Conservation (phyloP, 2,888 invertebrate genomes). For the Ypsolopha scabrella region DNA sequence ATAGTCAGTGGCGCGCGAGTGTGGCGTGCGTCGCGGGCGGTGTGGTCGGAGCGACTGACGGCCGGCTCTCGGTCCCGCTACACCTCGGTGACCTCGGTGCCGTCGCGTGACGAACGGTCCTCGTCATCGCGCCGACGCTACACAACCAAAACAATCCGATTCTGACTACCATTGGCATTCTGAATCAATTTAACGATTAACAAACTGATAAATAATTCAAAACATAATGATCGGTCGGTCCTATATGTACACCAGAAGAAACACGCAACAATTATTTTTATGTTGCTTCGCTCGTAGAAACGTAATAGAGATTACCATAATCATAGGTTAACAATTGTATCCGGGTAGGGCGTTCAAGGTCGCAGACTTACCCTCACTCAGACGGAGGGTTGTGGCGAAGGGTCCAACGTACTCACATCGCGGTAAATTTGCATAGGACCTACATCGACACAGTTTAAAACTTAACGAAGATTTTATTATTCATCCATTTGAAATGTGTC, state of each 20-base stretch:
- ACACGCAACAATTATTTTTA: not conserved
- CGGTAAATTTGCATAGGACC: too few relatives aligned
- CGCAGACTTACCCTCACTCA: conserved; percentile 41
- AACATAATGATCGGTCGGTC: not conserved
- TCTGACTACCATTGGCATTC: not conserved
- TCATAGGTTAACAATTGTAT: not conserved
- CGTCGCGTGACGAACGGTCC: conserved; percentile 4
- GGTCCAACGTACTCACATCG: conserved; percentile 18
- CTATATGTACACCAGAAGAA: not conserved
- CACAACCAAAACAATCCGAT: conserved; percentile 24
- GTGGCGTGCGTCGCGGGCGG: conserved; percentile 22
- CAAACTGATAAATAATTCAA: not conserved
- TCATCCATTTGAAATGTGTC: too few relatives aligned
- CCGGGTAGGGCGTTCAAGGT: conserved; percentile 30
- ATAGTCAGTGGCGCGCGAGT: conserved; percentile 22
- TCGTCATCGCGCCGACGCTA: conserved; percentile 25
- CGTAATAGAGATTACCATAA: conserved; percentile 11
- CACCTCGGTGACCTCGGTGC: not conserved
- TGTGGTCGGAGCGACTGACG: conserved; percentile 46
- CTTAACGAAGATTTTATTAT: too few relatives aligned
- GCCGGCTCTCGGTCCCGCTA: not conserved
- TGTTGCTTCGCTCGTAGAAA: not conserved
- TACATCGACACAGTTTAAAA: too few relatives aligned
- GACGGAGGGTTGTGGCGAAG: conserved; percentile 39
- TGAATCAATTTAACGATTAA: not conserved